Percentiles rank a stretch among this genome's conserved stretches.
These are phyloP conservation scores for Stenchaetothrips biformis DNA, from an alignment of 2,888 invertebrate genomes.

Conservation along the genomic window DNA sequence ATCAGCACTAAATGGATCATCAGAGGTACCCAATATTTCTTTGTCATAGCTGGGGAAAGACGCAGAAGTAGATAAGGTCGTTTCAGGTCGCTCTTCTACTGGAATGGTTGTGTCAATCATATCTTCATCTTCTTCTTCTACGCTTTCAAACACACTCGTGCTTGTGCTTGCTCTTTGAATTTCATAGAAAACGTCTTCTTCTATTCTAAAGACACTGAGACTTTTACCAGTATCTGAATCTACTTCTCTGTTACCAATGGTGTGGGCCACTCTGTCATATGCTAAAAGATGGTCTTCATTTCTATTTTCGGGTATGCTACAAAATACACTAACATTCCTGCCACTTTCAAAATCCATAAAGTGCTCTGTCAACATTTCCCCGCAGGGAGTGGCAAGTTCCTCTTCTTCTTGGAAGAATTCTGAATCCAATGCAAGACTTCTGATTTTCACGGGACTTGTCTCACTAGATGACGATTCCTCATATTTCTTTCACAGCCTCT, in stretches of 20 bases:
- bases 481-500: conserved; percentile 15
- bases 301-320: not conserved
- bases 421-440: not conserved
- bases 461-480: conserved; percentile 12
- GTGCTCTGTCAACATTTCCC: conserved; percentile 10
- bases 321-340: conserved; percentile 3
- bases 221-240: conserved; percentile 15
- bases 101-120: not conserved
- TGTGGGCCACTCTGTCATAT: not conserved
- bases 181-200: not conserved
- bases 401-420: conserved; percentile 1
- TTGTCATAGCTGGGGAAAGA: not conserved
- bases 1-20: not conserved
- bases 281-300: not conserved
- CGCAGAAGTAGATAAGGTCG: not conserved
- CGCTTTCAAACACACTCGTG: conserved; percentile 7
- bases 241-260: not conserved
- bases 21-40: not conserved
- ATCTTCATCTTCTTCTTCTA: conserved; percentile 10
- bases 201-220: not conserved
- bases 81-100: not conserved
- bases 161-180: not conserved
- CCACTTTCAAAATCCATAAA: conserved; percentile 22
- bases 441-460: not conserved
- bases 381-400: conserved; percentile 4